A percentile compares a stretch with the other conserved stretches of the same genome.
These are phyloP conservation scores for Drosophila subpulchrella DNA, from an alignment of 1,140 invertebrate species.

Conservation along the genomic window DNA sequence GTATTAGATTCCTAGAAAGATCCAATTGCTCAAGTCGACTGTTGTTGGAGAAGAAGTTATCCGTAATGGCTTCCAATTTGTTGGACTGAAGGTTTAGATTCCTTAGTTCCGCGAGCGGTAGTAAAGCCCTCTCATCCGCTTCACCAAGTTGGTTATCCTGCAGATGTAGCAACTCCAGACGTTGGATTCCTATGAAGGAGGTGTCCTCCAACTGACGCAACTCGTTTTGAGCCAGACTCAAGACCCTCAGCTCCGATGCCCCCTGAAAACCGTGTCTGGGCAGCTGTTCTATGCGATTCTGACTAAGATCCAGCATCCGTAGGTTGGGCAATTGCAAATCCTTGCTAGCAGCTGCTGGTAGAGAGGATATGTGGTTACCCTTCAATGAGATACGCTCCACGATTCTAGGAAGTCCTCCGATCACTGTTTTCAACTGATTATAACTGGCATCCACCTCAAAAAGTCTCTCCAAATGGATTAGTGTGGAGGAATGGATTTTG, in stretches of 20 bases:
- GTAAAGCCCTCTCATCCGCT: slow-evolving; percentile 89
- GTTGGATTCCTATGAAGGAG: slow-evolving; percentile 89
- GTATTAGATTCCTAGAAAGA: slow-evolving; percentile 91
- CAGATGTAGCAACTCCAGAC: slow-evolving; percentile 91
- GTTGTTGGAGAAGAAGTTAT: slow-evolving; percentile 89
- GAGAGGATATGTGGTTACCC: slow-evolving; percentile 89
- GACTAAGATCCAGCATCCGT: slow-evolving; percentile 90
- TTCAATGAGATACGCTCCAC: slow-evolving; percentile 91
- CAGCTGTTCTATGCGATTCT: slow-evolving; percentile 91
- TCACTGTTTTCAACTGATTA: slow-evolving; percentile 90
- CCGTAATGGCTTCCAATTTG: slow-evolving; percentile 89
- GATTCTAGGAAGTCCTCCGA: slow-evolving; percentile 90
- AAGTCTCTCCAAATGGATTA: slow-evolving; percentile 89
- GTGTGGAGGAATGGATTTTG: slow-evolving; percentile 89
- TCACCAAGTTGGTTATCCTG: slow-evolving; percentile 90
- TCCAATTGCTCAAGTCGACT: slow-evolving; percentile 88
- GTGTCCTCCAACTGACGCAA: slow-evolving; percentile 89
- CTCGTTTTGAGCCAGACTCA: slow-evolving; percentile 92
- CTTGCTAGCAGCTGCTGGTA: slow-evolving; percentile 88
- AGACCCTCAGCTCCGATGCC: slow-evolving; percentile 88
- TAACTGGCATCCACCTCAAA: slow-evolving; percentile 92
- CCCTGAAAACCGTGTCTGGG: slow-evolving; percentile 88
- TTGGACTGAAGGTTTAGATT: slow-evolving; percentile 91
- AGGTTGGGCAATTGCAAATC: slow-evolving; percentile 89
- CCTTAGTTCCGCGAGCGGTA: slow-evolving; percentile 87